These are phyloP conservation scores for Exocentrus adspersus DNA, from an alignment of 2,888 invertebrate genomes.

Conservation along the genomic window DNA sequence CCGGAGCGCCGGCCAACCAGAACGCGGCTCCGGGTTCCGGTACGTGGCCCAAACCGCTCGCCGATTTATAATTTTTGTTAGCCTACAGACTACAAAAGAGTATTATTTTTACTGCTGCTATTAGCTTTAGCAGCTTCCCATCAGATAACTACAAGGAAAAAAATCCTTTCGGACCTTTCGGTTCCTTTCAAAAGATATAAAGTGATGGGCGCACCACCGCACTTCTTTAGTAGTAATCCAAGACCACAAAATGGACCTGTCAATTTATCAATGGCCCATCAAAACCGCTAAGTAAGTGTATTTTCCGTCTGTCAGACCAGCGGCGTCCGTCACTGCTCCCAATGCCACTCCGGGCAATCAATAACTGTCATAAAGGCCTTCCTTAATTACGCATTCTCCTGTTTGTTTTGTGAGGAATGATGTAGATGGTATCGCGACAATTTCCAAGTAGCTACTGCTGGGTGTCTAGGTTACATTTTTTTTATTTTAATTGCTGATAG, in stretches of 20 bases:
- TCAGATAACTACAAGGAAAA: no score
- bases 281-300: conserved; percentile 57
- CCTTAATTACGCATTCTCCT: conserved; percentile 50
- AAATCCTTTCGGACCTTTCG: no score
- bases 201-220: conserved; percentile 19
- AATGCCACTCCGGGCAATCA: conserved; percentile 53
- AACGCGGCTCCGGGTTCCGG: no score
- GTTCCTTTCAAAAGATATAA: no score
- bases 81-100: no score
- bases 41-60: no score
- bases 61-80: no score
- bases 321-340: conserved; percentile 48
- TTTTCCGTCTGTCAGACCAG: conserved; percentile 51
- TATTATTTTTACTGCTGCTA: no score
- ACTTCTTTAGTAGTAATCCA: conserved; percentile 9
- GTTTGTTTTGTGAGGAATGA: conserved; percentile 45
- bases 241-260: conserved; percentile 52
- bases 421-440: conserved; percentile 30
- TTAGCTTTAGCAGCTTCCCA: no score
- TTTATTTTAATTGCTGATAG: conserved; percentile 24
- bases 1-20: no score
- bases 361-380: conserved; percentile 52
- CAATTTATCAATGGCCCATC: conserved; percentile 57
- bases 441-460: conserved; percentile 28
- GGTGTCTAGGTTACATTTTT: conserved; percentile 25